Evolutionary conservation across 2,888 invertebrate species (phyloP).

Genomic region (Mesochorus sp.): DNA sequence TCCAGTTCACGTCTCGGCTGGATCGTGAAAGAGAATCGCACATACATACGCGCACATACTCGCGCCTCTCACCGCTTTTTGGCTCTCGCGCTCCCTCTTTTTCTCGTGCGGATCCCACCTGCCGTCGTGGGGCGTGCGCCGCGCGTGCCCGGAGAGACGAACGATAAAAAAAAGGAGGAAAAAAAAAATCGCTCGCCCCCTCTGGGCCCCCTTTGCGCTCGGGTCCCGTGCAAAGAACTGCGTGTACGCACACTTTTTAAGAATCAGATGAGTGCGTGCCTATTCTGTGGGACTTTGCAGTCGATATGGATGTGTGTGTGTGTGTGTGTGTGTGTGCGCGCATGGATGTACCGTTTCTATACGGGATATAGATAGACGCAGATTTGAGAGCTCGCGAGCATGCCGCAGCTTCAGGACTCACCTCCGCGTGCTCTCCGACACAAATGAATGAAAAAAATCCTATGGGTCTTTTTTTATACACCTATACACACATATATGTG

Average conservation of each 20-base stretch:
- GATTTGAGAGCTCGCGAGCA: conserved; percentile 12
- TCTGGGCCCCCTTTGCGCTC: conserved; percentile 69
- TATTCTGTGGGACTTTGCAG: conserved; percentile 11
- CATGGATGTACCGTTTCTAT: conserved; percentile 3
- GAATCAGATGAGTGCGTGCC: conserved; percentile 17
- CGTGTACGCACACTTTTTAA: conserved; percentile 63
- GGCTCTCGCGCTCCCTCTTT: no score
- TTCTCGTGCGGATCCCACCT: conserved; percentile 68
- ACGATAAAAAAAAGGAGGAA: conserved; percentile 58
- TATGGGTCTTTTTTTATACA: neutral
- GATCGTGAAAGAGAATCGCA: no score
- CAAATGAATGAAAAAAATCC: conserved; percentile 50
- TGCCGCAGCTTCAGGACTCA: conserved; percentile 5
- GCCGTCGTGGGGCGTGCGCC: conserved; percentile 64
- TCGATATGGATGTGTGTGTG: conserved; percentile 11
- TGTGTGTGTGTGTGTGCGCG: neutral
- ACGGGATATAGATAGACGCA: conserved; percentile 16
- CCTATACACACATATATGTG: neutral
- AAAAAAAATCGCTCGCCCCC: conserved; percentile 57
- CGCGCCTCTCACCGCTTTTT: conserved; percentile 6
- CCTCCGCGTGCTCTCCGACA: conserved; percentile 35
- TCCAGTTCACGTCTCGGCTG: conserved; percentile 1
- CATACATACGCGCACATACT: no score
- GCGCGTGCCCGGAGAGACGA: conserved; percentile 59
- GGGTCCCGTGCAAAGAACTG: conserved; percentile 71